Evolutionary conservation across 2,888 invertebrate species (phyloP).

Genomic region (Drosophila atripex): DNA sequence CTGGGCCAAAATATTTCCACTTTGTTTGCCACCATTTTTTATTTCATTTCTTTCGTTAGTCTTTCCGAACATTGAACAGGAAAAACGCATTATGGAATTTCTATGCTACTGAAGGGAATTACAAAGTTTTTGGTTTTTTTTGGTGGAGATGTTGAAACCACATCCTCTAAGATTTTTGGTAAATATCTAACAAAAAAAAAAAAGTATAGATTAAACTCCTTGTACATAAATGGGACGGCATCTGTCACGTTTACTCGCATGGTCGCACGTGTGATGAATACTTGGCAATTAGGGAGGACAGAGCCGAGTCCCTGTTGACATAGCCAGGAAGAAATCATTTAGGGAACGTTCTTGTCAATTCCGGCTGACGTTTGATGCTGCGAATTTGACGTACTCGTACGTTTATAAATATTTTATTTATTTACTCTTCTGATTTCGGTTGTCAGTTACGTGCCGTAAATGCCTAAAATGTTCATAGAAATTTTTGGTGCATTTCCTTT

Average conservation of each 20-base stretch:
- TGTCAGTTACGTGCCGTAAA: conserved; percentile 64
- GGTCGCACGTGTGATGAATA: conserved; percentile 78
- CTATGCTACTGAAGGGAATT: conserved; percentile 30
- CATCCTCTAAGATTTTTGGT: not conserved
- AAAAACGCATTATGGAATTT: conserved; percentile 61
- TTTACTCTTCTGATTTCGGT: conserved; percentile 72
- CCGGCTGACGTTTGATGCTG: conserved; percentile 51
- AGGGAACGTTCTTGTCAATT: conserved; percentile 69
- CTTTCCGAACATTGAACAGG: conserved; percentile 51
- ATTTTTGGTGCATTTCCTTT: conserved; percentile 6
- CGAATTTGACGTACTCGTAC: conserved; percentile 6
- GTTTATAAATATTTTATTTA: conserved; percentile 75
- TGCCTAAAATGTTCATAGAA: conserved; percentile 48
- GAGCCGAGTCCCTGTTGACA: conserved; percentile 64
- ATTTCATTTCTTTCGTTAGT: conserved; percentile 38
- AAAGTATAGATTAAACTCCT: conserved; percentile 48
- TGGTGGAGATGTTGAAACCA: conserved; percentile 36
- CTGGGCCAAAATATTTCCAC: conserved; percentile 44
- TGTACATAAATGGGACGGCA: conserved; percentile 50
- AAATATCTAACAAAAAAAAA: conserved; percentile 13
- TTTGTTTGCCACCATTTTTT: conserved; percentile 35
- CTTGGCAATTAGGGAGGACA: conserved; percentile 68
- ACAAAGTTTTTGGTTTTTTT: conserved; percentile 29
- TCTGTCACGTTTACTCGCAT: conserved; percentile 75
- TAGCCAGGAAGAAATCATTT: conserved; percentile 72